phyloP scores from a whole-genome alignment of 2,888 invertebrate genomes.

The Acrobasis repandana region DNA sequence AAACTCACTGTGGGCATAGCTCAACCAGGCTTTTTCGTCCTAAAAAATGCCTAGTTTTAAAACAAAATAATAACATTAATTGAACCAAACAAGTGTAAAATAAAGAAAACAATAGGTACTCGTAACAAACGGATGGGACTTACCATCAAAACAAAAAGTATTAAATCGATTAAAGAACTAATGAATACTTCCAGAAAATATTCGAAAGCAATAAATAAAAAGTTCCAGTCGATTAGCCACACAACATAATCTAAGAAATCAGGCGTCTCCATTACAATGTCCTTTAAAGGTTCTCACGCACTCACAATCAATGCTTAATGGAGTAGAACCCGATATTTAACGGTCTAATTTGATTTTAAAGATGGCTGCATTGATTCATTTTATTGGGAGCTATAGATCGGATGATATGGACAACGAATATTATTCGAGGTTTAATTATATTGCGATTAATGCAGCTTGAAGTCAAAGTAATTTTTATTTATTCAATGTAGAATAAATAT shows the following conservation, averaged over 20 bases:
- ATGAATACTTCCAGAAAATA: neutral
- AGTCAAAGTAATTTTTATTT: too few species aligned
- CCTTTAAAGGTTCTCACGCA: slow-evolving; percentile 13
- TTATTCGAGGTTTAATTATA: too few species aligned
- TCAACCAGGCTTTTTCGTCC: too few species aligned
- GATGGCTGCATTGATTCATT: slow-evolving; percentile 11
- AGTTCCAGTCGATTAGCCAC: slow-evolving; percentile 14
- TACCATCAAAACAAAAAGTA: neutral
- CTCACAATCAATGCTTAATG: slow-evolving; percentile 12
- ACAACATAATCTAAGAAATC: slow-evolving; percentile 14
- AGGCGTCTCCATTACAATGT: slow-evolving; percentile 13
- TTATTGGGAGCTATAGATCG: slow-evolving; percentile 2
- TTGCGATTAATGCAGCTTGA: too few species aligned
- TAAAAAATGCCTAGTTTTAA: too few species aligned
- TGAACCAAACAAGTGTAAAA: too few species aligned
- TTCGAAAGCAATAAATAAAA: slow-evolving; percentile 8
- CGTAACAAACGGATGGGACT: neutral
- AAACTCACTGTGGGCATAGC: too few species aligned
- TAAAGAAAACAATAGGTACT: too few species aligned
- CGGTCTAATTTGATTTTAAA: slow-evolving; percentile 17
- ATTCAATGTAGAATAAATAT: too few species aligned
- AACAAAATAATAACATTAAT: too few species aligned
- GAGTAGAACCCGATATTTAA: slow-evolving; percentile 13
- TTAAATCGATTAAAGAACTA: slow-evolving; percentile 4
- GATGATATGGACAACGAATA: neutral